Conservation (phyloP, 2,888 invertebrate genomes). For the Seira ritae region DNA sequence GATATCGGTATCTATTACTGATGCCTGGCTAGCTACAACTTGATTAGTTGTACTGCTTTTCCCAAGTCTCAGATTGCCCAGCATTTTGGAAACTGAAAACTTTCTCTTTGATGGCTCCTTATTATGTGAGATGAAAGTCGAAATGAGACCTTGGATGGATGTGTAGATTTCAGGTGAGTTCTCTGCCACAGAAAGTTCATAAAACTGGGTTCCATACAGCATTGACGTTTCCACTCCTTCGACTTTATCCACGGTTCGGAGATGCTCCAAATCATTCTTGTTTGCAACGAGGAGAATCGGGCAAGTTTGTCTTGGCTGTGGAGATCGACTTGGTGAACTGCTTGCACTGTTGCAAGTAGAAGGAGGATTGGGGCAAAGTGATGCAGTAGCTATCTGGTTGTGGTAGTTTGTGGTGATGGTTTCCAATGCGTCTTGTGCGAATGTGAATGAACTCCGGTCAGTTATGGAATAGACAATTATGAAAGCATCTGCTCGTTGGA, state of each 20-base stretch:
- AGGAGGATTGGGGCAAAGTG: conserved; percentile 4
- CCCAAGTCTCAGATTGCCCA: conserved; percentile 80
- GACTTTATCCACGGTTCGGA: conserved; percentile 84
- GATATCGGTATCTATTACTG: conserved; percentile 65
- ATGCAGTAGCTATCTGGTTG: conserved; percentile 15
- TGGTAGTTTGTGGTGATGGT: conserved; percentile 76
- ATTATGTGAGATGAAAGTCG: conserved; percentile 61
- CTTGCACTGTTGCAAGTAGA: conserved; percentile 6
- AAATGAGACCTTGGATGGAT: conserved; percentile 80
- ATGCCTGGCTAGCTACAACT: conserved; percentile 67
- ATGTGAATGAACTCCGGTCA: conserved; percentile 83
- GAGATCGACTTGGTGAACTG: conserved; percentile 56
- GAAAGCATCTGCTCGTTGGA: conserved; percentile 88
- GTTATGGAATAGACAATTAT: conserved; percentile 87
- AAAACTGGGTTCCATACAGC: conserved; percentile 83
- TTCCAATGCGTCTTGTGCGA: conserved; percentile 81
- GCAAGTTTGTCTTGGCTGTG: conserved; percentile 67
- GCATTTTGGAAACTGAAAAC: conserved; percentile 88
- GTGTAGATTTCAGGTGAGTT: conserved; percentile 85
- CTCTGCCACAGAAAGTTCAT: conserved; percentile 89
- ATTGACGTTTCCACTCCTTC: conserved; percentile 84
- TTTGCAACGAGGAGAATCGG: conserved; percentile 85
- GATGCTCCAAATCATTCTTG: conserved; percentile 87
- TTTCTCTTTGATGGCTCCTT: conserved; percentile 76
- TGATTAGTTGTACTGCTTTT: conserved; percentile 67